Base-by-base conservation (phyloP, 1,140 invertebrate genomes). In the Antheraea mylitta region DNA sequence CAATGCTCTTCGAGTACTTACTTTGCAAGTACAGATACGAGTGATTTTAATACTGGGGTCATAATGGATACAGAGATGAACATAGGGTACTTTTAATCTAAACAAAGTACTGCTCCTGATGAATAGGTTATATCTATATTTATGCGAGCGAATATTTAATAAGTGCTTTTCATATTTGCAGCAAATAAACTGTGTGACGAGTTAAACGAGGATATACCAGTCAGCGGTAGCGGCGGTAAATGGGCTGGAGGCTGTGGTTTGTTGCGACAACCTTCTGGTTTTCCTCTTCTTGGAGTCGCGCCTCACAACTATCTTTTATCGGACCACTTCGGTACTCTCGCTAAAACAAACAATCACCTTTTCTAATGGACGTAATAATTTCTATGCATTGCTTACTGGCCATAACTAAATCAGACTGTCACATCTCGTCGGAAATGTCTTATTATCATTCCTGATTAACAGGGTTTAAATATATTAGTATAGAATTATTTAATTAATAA, bases 331-430 rank as follows among this genome's bases (percentile, higher is more conserved):
- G 89, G 89, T 36, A 87, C 88, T 18, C 85, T 91, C 66, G 87
- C 88, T 69, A 91, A 91, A 85, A 83, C 88, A 69, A 90, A 90
- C 78, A 92, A 92, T 81, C 90, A 92, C 85, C 90, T 92, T 86
- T 92, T 92, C 87, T 92, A 92, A 92, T 90, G 84, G 83, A 76
- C 75, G 74, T 71, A 63, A 64, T 53, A 16, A 53, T 53, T 53
- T 53, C 11, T 53, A 42, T 42, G 38, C 38, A 42, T 42, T 42
- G 38, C 38, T 42, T 10, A 53, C 45, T 53, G 4, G 45, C 45
- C 45, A 6, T 53, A 16, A 53, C 9, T 53, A n/a, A 53, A 53
- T 53, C 45, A 53, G 45, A 53, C 45, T 13, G 45, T 42, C 11
- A 30, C 22, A 4, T 30, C 22, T 30, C 22, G 22, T 53, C 45